Percentiles rank a stretch among this genome's conserved stretches.
These are phyloP conservation scores for Tragelaphus eurycerus DNA, from an alignment of 2,797 vertebrate species.

Conservation along the genomic window DNA sequence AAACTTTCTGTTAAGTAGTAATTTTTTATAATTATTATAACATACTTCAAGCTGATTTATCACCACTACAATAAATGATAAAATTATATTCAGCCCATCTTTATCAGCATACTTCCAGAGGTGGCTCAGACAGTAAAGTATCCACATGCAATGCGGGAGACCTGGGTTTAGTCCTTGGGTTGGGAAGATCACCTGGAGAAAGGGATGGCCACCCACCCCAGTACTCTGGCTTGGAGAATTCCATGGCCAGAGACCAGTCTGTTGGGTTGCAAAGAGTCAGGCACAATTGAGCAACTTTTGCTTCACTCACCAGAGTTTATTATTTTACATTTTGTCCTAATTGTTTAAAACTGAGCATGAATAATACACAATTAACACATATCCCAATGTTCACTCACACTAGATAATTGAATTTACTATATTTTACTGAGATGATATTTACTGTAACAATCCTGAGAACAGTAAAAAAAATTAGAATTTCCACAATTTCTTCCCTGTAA, in stretches of 20 bases:
- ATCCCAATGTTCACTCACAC: not conserved
- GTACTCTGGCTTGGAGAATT: not conserved
- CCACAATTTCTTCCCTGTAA: not conserved
- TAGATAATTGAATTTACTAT: not conserved
- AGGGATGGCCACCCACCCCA: not conserved
- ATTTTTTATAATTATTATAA: slow-evolving; percentile 9
- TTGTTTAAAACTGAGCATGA: not conserved
- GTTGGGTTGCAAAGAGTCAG: not conserved
- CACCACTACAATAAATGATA: not conserved
- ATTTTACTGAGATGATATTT: slow-evolving; percentile 27
- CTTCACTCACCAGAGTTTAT: not conserved
- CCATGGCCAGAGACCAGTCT: not conserved
- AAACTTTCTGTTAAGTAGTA: not conserved
- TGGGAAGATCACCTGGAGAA: not conserved
- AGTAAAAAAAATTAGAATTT: not conserved
- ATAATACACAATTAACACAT: not conserved
- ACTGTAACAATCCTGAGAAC: not conserved
- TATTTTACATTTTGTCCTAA: slow-evolving; percentile 15
- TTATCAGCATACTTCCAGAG: not conserved
- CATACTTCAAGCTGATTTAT: not conserved
- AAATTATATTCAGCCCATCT: not conserved
- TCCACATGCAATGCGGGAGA: not conserved
- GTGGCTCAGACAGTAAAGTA: not conserved
- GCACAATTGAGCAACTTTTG: not conserved
- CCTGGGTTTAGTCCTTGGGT: not conserved